Evolutionary conservation across 1,140 invertebrate species (phyloP), one percentile per base, ranked within the genome.

Genomic region (Neodiprion pinetum): DNA sequence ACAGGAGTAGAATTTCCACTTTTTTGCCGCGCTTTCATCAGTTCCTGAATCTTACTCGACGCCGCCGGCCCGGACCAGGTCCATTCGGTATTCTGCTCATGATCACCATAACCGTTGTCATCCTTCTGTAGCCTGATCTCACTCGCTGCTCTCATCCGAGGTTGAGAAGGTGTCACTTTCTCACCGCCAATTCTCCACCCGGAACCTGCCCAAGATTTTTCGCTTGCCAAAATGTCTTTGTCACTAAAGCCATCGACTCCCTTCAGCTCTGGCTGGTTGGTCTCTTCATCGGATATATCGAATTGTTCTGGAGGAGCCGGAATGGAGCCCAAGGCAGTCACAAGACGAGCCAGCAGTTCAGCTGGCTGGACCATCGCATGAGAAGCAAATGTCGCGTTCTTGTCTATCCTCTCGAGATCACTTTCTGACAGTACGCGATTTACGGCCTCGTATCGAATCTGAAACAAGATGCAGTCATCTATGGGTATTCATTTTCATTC

Each of bases 341-440:
- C 93, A 28, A 95, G 90, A 83, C 93, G 91, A 1, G 94, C 92
- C 66, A 95, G 82, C 14, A 96, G 83, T 78, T 94, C 93, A 0
- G 92, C 92, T 1, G 94, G 94, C 80, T 94, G 92, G 1, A 94
- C 89, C 74, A 93, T 91, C 0, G 86, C 87, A 21, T 87, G 85
- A 7, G 83, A 81, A 0, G 90, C 91, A 82, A 95, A 96, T 0
- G 95, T 95, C 74, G 92, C 93, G 72, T 92, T 92, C 79, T 93
- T 93, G 79, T 96, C 94, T 74, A 95, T 95, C 40, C 92, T 90
- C 78, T 93, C 90, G 14, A 95, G 85, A 83, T 95, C 94, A 0
- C 93, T 93, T 80, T 95, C 94, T 7, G 94, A 95, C 72, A 93
- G 91, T 47, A 93, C 91, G 47, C 92, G 87, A n/a, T 90, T 86